Evolutionary conservation across 2,113 vertebrate genomes (phyloP).

Genomic region (Hiodon tergisus): DNA sequence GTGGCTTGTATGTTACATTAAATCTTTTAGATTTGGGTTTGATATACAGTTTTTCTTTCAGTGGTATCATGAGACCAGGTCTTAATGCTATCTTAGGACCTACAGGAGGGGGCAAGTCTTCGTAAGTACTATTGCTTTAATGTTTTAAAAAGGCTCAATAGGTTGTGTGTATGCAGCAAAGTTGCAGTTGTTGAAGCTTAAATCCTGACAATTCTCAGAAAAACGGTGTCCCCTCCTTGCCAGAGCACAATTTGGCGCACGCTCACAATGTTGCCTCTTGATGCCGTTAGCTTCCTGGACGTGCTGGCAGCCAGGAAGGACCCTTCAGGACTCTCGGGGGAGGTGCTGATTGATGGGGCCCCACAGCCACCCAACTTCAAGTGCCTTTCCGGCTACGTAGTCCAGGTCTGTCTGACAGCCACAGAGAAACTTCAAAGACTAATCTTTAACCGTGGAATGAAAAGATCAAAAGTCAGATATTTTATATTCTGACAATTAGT

Average conservation of each 20-base stretch:
- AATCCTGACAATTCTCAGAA: neutral
- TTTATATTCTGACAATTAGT: neutral
- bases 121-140: constrained; percentile 69
- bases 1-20: neutral
- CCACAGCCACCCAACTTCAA: constrained; percentile 87
- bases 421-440: neutral
- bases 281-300: constrained; percentile 66
- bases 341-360: constrained; percentile 78
- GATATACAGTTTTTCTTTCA: constrained; percentile 51
- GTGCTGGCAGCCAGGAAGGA: constrained; percentile 74
- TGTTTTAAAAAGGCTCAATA: too few species aligned
- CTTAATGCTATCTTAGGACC: constrained; percentile 93
- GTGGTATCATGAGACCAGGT: constrained; percentile 93
- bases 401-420: constrained; percentile 65
- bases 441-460: neutral
- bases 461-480: neutral
- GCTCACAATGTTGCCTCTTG: neutral
- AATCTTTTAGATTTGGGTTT: constrained; percentile 11
- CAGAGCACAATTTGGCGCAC: neutral
- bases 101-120: constrained; percentile 91
- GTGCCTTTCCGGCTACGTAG: constrained; percentile 87
- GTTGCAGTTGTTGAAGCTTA: too few species aligned
- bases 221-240: neutral
- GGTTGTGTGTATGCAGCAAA: too few species aligned
- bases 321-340: constrained; percentile 68